Conservation (phyloP, 1,140 invertebrate genomes). For the Pinna nobilis region DNA sequence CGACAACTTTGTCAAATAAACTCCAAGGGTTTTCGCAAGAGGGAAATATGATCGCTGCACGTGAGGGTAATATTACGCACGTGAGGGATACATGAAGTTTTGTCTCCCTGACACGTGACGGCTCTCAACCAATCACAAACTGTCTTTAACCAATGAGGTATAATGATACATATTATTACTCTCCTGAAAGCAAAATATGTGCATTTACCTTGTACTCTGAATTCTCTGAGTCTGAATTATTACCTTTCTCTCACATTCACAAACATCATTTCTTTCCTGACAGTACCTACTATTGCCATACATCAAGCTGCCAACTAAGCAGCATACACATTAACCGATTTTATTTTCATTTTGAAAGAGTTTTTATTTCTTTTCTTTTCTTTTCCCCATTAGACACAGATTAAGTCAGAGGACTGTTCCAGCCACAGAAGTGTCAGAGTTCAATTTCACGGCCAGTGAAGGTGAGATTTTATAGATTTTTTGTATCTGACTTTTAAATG, state of each 20-base stretch:
- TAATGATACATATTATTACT: too few relatives aligned
- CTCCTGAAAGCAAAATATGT: too few relatives aligned
- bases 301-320: too few relatives aligned
- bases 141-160: too few relatives aligned
- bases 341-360: neutral
- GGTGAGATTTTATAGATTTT: neutral
- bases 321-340: too few relatives aligned
- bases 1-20: too few relatives aligned
- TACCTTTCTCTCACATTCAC: neutral
- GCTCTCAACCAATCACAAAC: too few relatives aligned
- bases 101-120: too few relatives aligned
- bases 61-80: too few relatives aligned
- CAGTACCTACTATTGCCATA: neutral
- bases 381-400: conserved; percentile 44
- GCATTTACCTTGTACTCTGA: neutral
- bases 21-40: too few relatives aligned
- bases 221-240: neutral
- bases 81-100: too few relatives aligned
- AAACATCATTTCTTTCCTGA: neutral
- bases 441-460: conserved; percentile 41
- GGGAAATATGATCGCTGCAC: too few relatives aligned
- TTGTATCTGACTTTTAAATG: neutral
- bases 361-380: conserved; percentile 3
- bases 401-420: conserved; percentile 51
- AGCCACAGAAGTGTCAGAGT: conserved; percentile 56